These are phyloP conservation scores for Microplitis manilae DNA, from an alignment of 2,888 invertebrate species.

Conservation along the genomic window DNA sequence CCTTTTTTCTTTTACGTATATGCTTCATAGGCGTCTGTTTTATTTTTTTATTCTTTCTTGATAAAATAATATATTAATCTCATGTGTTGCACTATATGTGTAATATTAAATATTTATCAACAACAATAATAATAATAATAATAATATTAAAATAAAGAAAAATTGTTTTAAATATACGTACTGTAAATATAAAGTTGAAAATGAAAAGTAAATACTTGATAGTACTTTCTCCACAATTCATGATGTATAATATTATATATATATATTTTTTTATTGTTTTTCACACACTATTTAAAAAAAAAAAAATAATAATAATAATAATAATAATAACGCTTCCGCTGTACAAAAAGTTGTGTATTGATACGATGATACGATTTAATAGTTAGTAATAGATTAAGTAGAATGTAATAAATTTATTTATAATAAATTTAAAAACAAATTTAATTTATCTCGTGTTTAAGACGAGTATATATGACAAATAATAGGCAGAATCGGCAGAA, in stretches of 20 bases:
- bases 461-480: neutral
- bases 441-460: neutral
- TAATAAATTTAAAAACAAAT: neutral
- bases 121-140: neutral
- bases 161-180: slow-evolving; percentile 73
- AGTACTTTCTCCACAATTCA: slow-evolving; percentile 80
- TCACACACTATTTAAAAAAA: neutral
- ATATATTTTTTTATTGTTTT: slow-evolving; percentile 2
- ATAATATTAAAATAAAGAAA: neutral
- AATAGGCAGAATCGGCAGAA: too few species aligned
- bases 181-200: slow-evolving; percentile 84
- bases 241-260: slow-evolving; percentile 43
- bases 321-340: neutral
- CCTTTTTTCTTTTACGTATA: neutral
- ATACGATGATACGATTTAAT: neutral
- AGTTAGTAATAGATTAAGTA: neutral
- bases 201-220: slow-evolving; percentile 87
- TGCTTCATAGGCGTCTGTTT: neutral
- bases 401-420: neutral
- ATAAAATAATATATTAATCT: neutral
- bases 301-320: too few species aligned
- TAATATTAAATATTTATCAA: neutral
- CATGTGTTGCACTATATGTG: neutral
- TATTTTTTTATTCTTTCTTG: neutral
- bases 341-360: too few species aligned